phyloP scores from a whole-genome alignment of 2,797 vertebrate genomes.

The Lithobates pipiens region DNA sequence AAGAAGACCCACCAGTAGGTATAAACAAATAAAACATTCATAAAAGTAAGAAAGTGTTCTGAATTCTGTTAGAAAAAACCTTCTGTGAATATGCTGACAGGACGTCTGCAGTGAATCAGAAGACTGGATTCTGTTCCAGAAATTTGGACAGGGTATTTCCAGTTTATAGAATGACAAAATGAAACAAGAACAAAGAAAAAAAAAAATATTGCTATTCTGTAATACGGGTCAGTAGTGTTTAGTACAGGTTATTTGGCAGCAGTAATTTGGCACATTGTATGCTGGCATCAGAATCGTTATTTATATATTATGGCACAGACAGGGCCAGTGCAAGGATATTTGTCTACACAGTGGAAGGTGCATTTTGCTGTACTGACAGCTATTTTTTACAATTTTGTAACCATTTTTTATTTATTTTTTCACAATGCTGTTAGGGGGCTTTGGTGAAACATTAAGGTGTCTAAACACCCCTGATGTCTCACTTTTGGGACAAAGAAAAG shows the following conservation, averaged over 20 bases:
- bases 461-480: no score
- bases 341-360: no score
- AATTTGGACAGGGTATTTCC: neutral
- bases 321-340: no score
- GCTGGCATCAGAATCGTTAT: neutral
- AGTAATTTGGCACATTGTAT: neutral
- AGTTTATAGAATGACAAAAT: neutral
- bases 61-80: neutral
- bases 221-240: neutral
- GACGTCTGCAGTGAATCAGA: neutral
- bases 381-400: no score
- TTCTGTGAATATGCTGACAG: neutral
- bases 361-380: no score
- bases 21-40: constrained; percentile 26
- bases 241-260: neutral
- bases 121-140: neutral
- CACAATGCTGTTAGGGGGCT: no score
- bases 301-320: no score
- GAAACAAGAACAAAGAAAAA: neutral
- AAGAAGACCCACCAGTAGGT: neutral
- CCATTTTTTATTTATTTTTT: no score
- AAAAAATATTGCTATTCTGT: neutral
- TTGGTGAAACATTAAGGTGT: no score
- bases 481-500: no score
- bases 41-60: neutral